A percentile compares a stretch with the other conserved stretches of the same genome.
phyloP scores from a whole-genome alignment of 2,888 invertebrate genomes.

The Macropis europaea region DNA sequence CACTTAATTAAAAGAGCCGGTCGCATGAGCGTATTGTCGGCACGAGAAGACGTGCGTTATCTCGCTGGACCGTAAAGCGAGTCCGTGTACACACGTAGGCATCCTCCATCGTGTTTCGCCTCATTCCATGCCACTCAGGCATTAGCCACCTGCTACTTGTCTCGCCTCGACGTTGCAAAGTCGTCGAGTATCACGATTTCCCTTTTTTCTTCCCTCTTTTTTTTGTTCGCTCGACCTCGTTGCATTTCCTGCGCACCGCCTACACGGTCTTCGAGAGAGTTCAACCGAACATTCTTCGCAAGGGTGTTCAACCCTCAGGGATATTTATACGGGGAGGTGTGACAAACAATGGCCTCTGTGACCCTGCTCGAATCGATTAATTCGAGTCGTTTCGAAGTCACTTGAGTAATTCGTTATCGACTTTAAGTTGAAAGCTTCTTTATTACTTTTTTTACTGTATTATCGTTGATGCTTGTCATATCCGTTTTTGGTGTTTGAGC shows the following conservation, averaged over 20 bases:
- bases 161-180: slow-evolving; percentile 51
- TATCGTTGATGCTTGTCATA: no score
- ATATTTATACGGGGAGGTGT: slow-evolving; percentile 10
- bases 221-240: slow-evolving; percentile 40
- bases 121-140: slow-evolving; percentile 54
- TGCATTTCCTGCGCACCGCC: slow-evolving; percentile 35
- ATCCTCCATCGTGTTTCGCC: slow-evolving; percentile 41
- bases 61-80: slow-evolving; percentile 63
- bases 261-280: slow-evolving; percentile 3
- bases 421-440: no score
- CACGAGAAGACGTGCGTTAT: slow-evolving; percentile 71
- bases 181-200: slow-evolving; percentile 37
- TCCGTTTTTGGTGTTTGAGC: no score
- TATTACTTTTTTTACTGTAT: no score
- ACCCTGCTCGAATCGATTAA: no score
- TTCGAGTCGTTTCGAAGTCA: no score
- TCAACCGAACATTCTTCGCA: slow-evolving; percentile 9
- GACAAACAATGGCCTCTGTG: no score
- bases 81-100: slow-evolving; percentile 57
- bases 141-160: slow-evolving; percentile 75
- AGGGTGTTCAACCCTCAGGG: neutral
- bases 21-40: slow-evolving; percentile 51
- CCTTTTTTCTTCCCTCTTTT: slow-evolving; percentile 21
- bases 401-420: no score
- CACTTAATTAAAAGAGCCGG: slow-evolving; percentile 70